Conservation (phyloP, 1,140 invertebrate species). For the Kradibia gibbosae region DNA sequence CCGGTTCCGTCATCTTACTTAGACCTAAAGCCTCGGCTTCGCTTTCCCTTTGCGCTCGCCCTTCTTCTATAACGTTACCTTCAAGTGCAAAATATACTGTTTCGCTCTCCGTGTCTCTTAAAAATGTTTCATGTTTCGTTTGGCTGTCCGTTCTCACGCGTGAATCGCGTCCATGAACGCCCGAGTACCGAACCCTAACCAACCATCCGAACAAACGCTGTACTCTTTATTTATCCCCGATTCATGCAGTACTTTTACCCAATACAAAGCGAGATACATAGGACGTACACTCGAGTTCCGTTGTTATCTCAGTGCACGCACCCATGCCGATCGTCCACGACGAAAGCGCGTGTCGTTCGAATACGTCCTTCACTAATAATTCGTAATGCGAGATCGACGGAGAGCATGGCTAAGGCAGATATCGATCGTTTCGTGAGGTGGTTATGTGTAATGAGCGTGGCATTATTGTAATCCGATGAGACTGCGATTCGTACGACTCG, state of each 20-base stretch:
- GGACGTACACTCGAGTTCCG: background rate
- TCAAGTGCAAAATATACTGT: constrained; percentile 56
- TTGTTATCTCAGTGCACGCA: background rate
- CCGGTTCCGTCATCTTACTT: constrained; percentile 64
- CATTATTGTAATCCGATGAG: background rate
- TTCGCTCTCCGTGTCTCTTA: background rate
- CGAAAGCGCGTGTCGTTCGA: background rate
- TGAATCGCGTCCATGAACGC: background rate
- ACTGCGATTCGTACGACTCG: background rate
- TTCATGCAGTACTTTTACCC: constrained; percentile 12
- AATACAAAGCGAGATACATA: background rate
- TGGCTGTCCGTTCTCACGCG: background rate
- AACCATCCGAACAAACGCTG: background rate
- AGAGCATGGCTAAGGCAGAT: background rate
- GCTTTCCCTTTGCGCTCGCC: background rate
- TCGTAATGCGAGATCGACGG: background rate
- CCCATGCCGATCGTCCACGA: background rate
- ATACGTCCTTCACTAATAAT: background rate
- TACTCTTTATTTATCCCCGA: background rate
- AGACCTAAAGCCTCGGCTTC: constrained; percentile 15
- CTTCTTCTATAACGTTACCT: constrained; percentile 61
- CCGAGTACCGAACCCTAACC: background rate
- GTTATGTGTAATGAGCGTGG: background rate
- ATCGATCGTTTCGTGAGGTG: background rate
- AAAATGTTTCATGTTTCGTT: background rate